These are phyloP conservation scores for Malachius bipustulatus DNA, from an alignment of 2,888 invertebrate genomes.

Conservation along the genomic window DNA sequence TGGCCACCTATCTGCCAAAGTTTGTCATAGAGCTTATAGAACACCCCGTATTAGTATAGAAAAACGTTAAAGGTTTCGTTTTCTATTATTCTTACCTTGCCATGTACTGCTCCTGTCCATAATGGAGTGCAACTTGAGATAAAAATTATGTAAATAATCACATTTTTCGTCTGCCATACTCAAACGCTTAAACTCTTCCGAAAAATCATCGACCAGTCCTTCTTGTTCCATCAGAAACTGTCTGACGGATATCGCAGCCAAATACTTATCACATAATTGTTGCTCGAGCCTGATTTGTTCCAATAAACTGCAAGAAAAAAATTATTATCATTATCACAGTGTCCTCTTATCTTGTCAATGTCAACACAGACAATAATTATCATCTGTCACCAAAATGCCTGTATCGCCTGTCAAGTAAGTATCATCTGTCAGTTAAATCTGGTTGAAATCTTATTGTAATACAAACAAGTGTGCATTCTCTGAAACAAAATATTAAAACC, in stretches of 20 bases:
- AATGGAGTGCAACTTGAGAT: slow-evolving; percentile 55
- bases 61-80: too few species aligned
- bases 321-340: too few species aligned
- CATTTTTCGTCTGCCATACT: slow-evolving; percentile 84
- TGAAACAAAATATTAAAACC: not conserved
- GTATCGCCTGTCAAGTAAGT: too few species aligned
- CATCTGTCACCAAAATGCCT: too few species aligned
- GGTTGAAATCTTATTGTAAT: too few species aligned
- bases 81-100: slow-evolving; percentile 55
- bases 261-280: slow-evolving; percentile 58
- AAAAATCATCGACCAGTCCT: slow-evolving; percentile 59
- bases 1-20: too few species aligned
- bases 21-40: too few species aligned
- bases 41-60: too few species aligned
- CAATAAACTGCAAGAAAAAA: slow-evolving; percentile 37
- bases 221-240: slow-evolving; percentile 73
- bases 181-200: slow-evolving; percentile 66
- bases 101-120: slow-evolving; percentile 60
- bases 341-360: too few species aligned
- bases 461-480: not conserved
- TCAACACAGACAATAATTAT: too few species aligned
- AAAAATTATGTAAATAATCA: slow-evolving; percentile 72
- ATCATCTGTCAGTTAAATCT: too few species aligned
- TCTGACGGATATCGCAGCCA: slow-evolving; percentile 63
- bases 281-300: slow-evolving; percentile 56